Conservation (phyloP, 1,140 invertebrate species). For the Agrypnia vestita region DNA sequence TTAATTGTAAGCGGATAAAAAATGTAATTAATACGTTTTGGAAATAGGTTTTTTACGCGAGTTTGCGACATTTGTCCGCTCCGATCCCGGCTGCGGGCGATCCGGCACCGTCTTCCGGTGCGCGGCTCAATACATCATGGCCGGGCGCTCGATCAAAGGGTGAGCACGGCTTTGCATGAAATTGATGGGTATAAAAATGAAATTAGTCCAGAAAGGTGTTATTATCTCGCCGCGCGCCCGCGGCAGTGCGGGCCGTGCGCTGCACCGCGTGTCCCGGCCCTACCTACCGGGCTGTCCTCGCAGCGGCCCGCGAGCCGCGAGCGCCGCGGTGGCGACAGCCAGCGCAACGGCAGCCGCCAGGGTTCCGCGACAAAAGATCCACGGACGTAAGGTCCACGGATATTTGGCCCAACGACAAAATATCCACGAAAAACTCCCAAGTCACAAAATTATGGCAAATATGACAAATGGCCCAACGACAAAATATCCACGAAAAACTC, state of each 20-base stretch:
- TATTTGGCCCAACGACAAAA: too few species aligned
- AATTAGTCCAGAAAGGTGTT: constrained; percentile 75
- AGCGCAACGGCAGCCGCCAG: background rate
- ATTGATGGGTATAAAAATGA: constrained; percentile 75
- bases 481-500: too few species aligned
- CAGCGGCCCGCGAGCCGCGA: too few species aligned
- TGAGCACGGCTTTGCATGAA: constrained; percentile 64
- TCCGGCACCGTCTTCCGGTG: constrained; percentile 10
- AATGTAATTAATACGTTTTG: too few species aligned
- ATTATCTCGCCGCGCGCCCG: constrained; percentile 74
- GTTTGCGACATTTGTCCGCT: background rate
- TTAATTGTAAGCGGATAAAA: too few species aligned
- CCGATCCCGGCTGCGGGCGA: background rate
- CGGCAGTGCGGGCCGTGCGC: constrained; percentile 65
- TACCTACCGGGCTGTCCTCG: too few species aligned
- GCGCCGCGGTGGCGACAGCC: constrained; percentile 23
- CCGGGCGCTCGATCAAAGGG: constrained; percentile 59
- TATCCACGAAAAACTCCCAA: too few species aligned
- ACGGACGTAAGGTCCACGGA: too few species aligned
- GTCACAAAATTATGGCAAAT: too few species aligned
- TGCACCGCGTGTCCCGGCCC: constrained; percentile 62
- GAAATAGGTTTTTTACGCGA: too few species aligned
- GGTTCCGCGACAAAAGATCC: background rate
- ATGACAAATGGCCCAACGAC: too few species aligned
- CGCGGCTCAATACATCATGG: constrained; percentile 57